These are phyloP conservation scores for Buphagus erythrorhynchus DNA, from an alignment of 2,797 vertebrate genomes.

Conservation along the genomic window DNA sequence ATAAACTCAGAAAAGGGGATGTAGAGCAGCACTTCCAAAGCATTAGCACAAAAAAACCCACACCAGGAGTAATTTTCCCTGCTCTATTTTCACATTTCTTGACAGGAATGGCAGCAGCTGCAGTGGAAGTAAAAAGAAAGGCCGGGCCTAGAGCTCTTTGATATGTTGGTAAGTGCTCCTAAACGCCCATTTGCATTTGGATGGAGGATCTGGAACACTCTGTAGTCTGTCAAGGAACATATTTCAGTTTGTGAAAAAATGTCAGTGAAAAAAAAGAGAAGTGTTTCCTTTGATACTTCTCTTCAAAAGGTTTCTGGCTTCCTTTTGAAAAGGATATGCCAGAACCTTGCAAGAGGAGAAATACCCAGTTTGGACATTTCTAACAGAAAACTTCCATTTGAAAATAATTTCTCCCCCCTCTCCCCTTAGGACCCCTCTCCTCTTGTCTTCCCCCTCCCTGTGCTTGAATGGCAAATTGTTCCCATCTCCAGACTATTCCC, in stretches of 20 bases:
- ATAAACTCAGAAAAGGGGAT: background rate
- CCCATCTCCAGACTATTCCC: background rate
- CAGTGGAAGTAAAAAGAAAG: background rate
- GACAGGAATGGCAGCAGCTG: background rate
- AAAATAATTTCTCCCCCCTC: background rate
- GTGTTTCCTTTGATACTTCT: conserved; percentile 35
- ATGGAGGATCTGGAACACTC: background rate
- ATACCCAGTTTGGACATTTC: background rate
- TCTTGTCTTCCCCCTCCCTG: background rate
- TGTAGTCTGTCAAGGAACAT: background rate
- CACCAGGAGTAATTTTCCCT: background rate
- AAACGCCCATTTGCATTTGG: background rate
- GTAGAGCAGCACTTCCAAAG: background rate
- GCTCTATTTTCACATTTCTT: background rate
- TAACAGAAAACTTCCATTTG: background rate
- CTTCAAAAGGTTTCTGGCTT: conserved; percentile 1
- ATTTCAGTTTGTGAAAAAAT: conserved; percentile 2
- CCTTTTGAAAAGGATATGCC: conserved; percentile 15
- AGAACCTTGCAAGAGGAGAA: background rate
- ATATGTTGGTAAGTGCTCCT: background rate
- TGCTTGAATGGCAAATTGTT: background rate
- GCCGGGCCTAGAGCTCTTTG: background rate
- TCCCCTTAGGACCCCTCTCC: background rate
- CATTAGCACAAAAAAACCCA: background rate
- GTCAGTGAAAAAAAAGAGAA: background rate